Percentiles rank a stretch among this genome's conserved stretches.
These are phyloP conservation scores for Perca fluviatilis DNA, from an alignment of 2,113 vertebrate genomes.

Conservation along the genomic window DNA sequence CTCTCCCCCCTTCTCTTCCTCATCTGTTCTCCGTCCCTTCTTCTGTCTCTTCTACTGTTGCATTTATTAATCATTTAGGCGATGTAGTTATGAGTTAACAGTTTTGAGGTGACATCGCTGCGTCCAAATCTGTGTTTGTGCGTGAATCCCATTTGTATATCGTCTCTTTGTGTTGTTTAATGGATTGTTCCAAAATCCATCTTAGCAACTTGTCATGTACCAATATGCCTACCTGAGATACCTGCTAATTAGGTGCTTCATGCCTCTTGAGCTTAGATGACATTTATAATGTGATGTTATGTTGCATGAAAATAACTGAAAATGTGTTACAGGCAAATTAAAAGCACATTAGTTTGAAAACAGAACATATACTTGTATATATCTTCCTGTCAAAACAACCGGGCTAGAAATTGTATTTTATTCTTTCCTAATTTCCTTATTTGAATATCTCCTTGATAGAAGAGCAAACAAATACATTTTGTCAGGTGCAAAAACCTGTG, in stretches of 20 bases:
- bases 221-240: conserved; percentile 22
- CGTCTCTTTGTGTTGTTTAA: conserved; percentile 1
- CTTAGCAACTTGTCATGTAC: neutral
- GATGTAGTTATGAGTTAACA: conserved; percentile 25
- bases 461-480: neutral
- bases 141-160: conserved; percentile 1
- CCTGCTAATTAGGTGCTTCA: conserved; percentile 3
- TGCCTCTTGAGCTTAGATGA: conserved; percentile 11
- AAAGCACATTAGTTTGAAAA: conserved; percentile 18
- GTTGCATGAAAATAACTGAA: conserved; percentile 11
- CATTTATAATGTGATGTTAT: conserved; percentile 19
- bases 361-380: too few relatives aligned
- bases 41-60: neutral
- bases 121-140: neutral
- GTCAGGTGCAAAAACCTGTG: conserved; percentile 1
- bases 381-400: neutral
- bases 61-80: conserved; percentile 41
- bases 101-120: conserved; percentile 27
- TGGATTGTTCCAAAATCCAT: conserved; percentile 24
- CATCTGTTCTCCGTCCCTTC: neutral
- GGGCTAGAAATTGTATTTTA: neutral
- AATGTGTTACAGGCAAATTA: conserved; percentile 9
- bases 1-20: conserved; percentile 20
- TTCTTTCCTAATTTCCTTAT: conserved; percentile 7
- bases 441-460: conserved; percentile 23